These are phyloP conservation scores for Pseudorhombus dupliciocellatus DNA, from an alignment of 2,113 vertebrate genomes.

Conservation along the genomic window DNA sequence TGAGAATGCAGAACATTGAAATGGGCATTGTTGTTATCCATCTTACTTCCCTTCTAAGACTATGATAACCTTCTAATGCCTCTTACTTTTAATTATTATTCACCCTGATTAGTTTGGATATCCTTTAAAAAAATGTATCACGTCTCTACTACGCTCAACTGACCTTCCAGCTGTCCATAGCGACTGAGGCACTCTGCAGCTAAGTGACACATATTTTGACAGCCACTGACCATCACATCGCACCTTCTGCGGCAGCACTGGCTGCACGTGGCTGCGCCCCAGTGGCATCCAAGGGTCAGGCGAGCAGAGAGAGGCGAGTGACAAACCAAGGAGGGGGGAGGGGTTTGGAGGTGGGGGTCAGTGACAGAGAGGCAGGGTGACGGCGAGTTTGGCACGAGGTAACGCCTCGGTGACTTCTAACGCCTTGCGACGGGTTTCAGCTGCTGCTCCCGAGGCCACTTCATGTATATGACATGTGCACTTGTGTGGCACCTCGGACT, in stretches of 20 bases:
- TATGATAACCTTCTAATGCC: not conserved
- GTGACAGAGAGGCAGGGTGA: slow-evolving; percentile 47
- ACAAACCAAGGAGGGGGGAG: slow-evolving; percentile 41
- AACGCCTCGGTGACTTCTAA: slow-evolving; percentile 62
- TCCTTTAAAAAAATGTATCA: slow-evolving; percentile 5
- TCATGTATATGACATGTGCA: slow-evolving; percentile 73
- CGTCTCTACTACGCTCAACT: slow-evolving; percentile 44
- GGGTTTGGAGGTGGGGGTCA: slow-evolving; percentile 9
- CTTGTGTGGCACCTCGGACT: slow-evolving; percentile 68
- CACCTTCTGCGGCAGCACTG: slow-evolving; percentile 52
- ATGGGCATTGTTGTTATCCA: slow-evolving; percentile 70
- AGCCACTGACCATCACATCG: slow-evolving; percentile 62
- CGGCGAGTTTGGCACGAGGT: slow-evolving; percentile 34
- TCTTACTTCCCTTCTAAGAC: not conserved
- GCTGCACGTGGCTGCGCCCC: slow-evolving; percentile 56
- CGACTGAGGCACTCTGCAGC: slow-evolving; percentile 43
- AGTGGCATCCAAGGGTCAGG: slow-evolving; percentile 60
- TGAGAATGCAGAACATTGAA: slow-evolving; percentile 61
- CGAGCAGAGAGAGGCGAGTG: slow-evolving; percentile 55
- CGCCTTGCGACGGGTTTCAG: slow-evolving; percentile 70
- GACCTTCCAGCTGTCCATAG: slow-evolving; percentile 55
- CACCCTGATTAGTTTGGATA: not conserved
- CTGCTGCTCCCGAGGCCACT: slow-evolving; percentile 73
- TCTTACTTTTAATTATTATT: not conserved
- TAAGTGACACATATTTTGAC: slow-evolving; percentile 64